Base-by-base conservation (phyloP, 2,888 invertebrate genomes). In the Macrosiphum euphorbiae region DNA sequence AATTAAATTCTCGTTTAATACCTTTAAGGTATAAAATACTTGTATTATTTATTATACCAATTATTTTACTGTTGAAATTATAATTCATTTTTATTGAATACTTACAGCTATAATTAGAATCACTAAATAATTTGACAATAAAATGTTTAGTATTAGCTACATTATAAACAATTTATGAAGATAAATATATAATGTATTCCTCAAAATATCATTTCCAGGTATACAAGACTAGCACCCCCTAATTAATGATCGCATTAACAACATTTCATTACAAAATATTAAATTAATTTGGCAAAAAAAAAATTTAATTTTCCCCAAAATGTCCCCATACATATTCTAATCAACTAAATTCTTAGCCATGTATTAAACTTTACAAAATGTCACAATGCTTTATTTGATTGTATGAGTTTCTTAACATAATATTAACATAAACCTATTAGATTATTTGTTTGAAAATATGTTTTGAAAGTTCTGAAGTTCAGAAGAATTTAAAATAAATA, bases 341-440 rank as follows among this genome's bases (percentile, higher is more conserved):
- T 11, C 44, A 85, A 55, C n/a, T n/a, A 91, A 44, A 84, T 55
- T 52, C 13, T 55, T 91, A 84, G 20, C 1, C 28, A n/a, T 41
- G 50, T 55, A 84, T 85, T 41, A 20, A 85, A 61, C 47, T 61
- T 86, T n/a, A 87, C 52, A 84, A 86, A 50, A 92, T 47, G 7
- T 92, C 28, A 85, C 16, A 61, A 35, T 86, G n/a, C 7, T 92
- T 58, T 50, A 86, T 86, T 91, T 86, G 85, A 86, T 47, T 92
- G 86, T 58, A 47, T 35, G 35, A 86, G 91, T 92, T 92, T 61
- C n/a, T 86, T 86, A 47, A 47, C 16, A 47, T n/a, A 35, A 44
- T 52, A 85, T 86, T 55, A 78, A 78, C 67, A 78, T 78, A 78
- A 78, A 78, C 20, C 20, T 20, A 78, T 8, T 44, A 44, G 16